Conservation (phyloP, 2,797 vertebrate genomes). For the Sciurus vulgaris region DNA sequence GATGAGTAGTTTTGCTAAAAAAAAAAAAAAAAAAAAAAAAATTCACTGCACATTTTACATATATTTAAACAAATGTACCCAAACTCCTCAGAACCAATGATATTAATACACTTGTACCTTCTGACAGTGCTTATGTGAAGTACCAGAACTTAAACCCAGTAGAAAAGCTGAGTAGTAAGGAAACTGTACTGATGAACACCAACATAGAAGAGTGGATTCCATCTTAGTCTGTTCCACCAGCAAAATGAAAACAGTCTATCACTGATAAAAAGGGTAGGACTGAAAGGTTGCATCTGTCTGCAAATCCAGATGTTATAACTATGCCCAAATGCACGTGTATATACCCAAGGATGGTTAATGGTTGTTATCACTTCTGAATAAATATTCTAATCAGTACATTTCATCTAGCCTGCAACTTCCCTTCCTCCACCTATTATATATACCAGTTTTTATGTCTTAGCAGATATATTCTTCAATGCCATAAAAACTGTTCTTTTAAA, state of each 20-base stretch:
- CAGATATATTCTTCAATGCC: constrained; percentile 64
- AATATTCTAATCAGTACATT: background rate
- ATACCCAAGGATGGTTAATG: background rate
- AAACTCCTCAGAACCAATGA: constrained; percentile 54
- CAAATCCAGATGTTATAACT: background rate
- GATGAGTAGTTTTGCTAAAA: constrained; percentile 28
- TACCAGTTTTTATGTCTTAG: constrained; percentile 40
- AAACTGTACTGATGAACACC: background rate
- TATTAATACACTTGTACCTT: constrained; percentile 66
- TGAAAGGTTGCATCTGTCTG: background rate
- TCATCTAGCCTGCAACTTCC: constrained; percentile 12
- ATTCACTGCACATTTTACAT: constrained; percentile 54
- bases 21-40: background rate
- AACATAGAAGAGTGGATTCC: background rate
- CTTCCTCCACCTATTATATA: background rate
- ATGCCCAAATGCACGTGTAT: background rate
- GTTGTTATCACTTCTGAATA: background rate
- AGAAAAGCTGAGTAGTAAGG: background rate
- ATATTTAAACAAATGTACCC: constrained; percentile 63
- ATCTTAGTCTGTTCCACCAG: background rate
- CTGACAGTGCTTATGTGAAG: constrained; percentile 53
- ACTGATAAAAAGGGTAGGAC: background rate
- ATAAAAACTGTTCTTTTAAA: constrained; percentile 57
- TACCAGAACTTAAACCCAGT: constrained; percentile 47
- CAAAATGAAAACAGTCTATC: background rate